Conservation (phyloP, 2,113 vertebrate genomes). For the western clawed frog (Xenopus tropicalis) region UCB_Xtro_10.0 CM004444.2:171753001-171753500, state of each 20-base stretch:
- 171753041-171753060: too few species aligned
- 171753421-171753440: too few species aligned
- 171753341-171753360: too few species aligned
- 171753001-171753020: too few species aligned
- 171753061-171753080: background rate
- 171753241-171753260: background rate
- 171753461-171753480: too few species aligned
- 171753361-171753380: too few species aligned
- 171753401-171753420: too few species aligned
- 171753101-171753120: constrained; percentile 8
- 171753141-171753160: background rate
- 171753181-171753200: background rate
- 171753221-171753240: constrained; percentile 22
- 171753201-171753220: constrained; percentile 17
- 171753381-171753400: too few species aligned
- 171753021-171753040: too few species aligned
- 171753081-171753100: background rate
- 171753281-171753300: background rate
- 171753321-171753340: too few species aligned
- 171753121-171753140: constrained; percentile 28
- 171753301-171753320: constrained; percentile 13
- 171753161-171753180: background rate
- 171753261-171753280: background rate
- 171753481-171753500: too few species aligned
- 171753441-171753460: too few species aligned